Percentiles rank a stretch among this genome's conserved stretches.
phyloP scores from a whole-genome alignment of 2,888 invertebrate genomes.

The Nomada fabriciana region DNA sequence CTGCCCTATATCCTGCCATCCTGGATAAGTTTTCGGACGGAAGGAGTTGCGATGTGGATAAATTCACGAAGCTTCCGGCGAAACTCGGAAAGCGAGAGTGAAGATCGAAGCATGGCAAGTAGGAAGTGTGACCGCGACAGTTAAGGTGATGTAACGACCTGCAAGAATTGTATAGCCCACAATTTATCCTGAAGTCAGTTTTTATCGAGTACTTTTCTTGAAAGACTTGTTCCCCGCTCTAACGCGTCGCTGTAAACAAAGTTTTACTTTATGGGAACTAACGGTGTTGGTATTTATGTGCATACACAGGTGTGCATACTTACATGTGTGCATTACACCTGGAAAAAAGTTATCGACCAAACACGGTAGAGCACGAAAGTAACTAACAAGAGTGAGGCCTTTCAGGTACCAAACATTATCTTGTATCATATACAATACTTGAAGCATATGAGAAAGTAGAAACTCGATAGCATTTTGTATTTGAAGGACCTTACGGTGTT shows the following conservation, averaged over 20 bases:
- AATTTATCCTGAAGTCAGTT: conserved; percentile 58
- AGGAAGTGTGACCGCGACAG: conserved; percentile 49
- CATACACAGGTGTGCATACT: too few relatives aligned
- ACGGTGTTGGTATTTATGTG: not conserved
- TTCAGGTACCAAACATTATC: too few relatives aligned
- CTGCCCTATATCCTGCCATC: conserved; percentile 58
- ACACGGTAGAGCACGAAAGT: too few relatives aligned
- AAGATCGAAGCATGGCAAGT: conserved; percentile 30
- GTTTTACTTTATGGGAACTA: not conserved
- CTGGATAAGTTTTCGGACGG: conserved; percentile 67
- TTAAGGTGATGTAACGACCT: conserved; percentile 63
- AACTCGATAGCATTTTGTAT: too few relatives aligned
- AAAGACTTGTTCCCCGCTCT: conserved; percentile 29
- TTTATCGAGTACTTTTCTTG: conserved; percentile 47
- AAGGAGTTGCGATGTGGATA: conserved; percentile 63
- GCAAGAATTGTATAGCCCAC: conserved; percentile 47
- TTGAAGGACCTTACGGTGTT: too few relatives aligned
- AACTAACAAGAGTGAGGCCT: too few relatives aligned
- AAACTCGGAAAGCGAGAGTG: conserved; percentile 62
- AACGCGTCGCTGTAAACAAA: conserved; percentile 12
- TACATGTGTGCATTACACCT: too few relatives aligned
- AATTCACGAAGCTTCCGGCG: conserved; percentile 62
- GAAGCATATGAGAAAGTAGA: too few relatives aligned
- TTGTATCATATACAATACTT: too few relatives aligned
- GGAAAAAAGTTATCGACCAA: too few relatives aligned